Evolutionary conservation across 2,888 invertebrate genomes (phyloP).

Genomic region (Ochropleura leucogaster): DNA sequence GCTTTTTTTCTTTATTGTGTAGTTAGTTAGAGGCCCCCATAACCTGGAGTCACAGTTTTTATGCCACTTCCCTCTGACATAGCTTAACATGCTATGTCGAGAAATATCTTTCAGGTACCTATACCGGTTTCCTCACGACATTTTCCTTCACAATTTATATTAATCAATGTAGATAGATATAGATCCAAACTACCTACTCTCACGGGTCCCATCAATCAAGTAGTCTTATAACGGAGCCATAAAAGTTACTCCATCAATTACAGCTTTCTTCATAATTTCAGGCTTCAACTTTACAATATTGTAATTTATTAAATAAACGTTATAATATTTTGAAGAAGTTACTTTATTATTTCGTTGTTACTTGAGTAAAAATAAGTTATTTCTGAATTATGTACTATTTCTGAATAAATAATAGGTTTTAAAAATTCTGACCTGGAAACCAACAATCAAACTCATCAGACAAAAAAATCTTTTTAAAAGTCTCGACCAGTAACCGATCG

Average conservation of each 20-base stretch:
- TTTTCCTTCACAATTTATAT: background rate
- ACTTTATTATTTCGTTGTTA: background rate
- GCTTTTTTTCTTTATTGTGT: background rate
- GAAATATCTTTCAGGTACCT: too few species aligned
- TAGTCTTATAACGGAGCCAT: constrained; percentile 1
- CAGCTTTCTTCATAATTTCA: constrained; percentile 20
- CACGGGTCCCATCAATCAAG: constrained; percentile 36
- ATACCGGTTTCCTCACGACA: too few species aligned
- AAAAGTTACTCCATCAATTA: constrained; percentile 37
- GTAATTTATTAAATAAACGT: constrained; percentile 3
- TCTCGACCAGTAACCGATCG: constrained; percentile 45
- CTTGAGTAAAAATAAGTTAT: background rate
- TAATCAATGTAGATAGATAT: constrained; percentile 1
- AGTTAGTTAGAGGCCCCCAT: too few species aligned
- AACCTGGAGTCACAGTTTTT: too few species aligned
- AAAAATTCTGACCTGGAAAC: background rate
- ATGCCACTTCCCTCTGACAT: too few species aligned
- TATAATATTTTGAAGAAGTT: background rate
- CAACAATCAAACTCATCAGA: constrained; percentile 19
- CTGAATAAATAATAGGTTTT: background rate
- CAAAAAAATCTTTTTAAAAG: constrained; percentile 25
- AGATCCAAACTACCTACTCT: constrained; percentile 29
- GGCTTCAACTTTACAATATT: background rate
- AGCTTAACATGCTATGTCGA: too few species aligned
- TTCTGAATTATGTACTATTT: background rate